Evolutionary conservation across 2,888 invertebrate species (phyloP), one percentile per base, ranked within the genome.

Genomic region (Ptychoptera albimana): DNA sequence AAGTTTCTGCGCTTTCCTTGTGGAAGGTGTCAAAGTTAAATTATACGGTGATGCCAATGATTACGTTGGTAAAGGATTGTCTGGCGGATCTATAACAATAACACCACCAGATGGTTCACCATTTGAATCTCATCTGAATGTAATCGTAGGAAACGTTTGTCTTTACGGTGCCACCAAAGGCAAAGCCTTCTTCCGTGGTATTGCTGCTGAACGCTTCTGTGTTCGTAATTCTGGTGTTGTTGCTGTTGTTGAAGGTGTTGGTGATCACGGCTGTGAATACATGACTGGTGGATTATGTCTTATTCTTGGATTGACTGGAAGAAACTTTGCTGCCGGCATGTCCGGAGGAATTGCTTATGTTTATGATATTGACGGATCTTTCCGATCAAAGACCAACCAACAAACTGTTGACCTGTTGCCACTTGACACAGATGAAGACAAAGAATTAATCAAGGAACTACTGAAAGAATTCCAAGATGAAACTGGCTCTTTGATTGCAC

Each of bases 281-380:
- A 98, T 98, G 98, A 98, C 98, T 40, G 96, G 93, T 11, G 96
- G 96, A 46, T 69, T 75, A 47, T 85, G 86, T 49, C 73, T 98
- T 42, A 84, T 98, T 56, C 75, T 98, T 12, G 96, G 96, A 1
- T 73, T 88, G 47, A 96, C 96, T 8, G 98, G 98, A 1, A 71
- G 97, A 50, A 98, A 98, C 71, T 98, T 98, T 70, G 97, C 94
- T 8, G 98, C 98, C 39, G 98, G 97, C 53, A 98, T 98, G 97
- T 94, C 94, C 46, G 80, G 80, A 48, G 92, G 92, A 47, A 84
- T 97, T 52, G 97, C 97, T 0, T 98, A 88, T 61, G 86, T 97
- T 11, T 84, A 88, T 61, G 94, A 97, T 59, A 74, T 82, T 43
- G 86, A 87, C 60, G 84, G 83, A 3, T 82, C 82, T 8, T 89